phyloP scores from a whole-genome alignment of 2,797 vertebrate species.

The Poecilia picta region DNA sequence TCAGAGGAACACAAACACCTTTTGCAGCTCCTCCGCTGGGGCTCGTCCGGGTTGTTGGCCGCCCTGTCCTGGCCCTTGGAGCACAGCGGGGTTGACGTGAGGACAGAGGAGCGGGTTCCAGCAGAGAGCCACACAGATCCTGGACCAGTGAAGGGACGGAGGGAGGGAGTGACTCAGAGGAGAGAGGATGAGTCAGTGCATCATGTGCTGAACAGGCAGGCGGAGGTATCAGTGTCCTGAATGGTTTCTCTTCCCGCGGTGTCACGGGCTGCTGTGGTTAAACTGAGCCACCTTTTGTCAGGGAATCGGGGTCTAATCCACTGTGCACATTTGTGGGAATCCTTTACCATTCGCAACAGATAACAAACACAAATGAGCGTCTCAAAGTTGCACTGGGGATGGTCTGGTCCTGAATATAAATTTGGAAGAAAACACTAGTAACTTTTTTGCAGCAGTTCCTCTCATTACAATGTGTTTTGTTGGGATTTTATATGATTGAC shows the following conservation, averaged over 20 bases:
- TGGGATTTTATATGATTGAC: neutral
- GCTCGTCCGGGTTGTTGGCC: conserved; percentile 39
- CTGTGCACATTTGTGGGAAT: conserved; percentile 9
- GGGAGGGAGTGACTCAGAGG: conserved; percentile 61
- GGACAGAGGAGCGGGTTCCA: conserved; percentile 46
- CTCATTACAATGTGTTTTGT: neutral
- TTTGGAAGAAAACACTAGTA: too few relatives aligned
- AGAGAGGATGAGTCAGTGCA: conserved; percentile 65
- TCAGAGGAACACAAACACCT: conserved; percentile 33
- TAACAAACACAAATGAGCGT: neutral
- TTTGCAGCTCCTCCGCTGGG: conserved; percentile 19
- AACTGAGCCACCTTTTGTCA: conserved; percentile 30
- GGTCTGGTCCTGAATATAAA: neutral
- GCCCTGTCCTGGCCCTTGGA: conserved; percentile 40
- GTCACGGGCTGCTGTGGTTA: conserved; percentile 14
- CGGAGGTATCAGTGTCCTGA: conserved; percentile 26
- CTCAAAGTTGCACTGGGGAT: too few relatives aligned
- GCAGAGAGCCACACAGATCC: conserved; percentile 59
- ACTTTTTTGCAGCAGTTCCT: neutral
- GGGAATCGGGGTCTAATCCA: neutral
- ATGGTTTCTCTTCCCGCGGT: conserved; percentile 39
- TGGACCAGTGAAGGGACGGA: conserved; percentile 33
- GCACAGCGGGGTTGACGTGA: conserved; percentile 20
- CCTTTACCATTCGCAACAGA: neutral
- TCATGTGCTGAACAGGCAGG: conserved; percentile 68